Base-by-base conservation (phyloP, 1,140 invertebrate genomes). In the Alviniconcha marisindica region DNA sequence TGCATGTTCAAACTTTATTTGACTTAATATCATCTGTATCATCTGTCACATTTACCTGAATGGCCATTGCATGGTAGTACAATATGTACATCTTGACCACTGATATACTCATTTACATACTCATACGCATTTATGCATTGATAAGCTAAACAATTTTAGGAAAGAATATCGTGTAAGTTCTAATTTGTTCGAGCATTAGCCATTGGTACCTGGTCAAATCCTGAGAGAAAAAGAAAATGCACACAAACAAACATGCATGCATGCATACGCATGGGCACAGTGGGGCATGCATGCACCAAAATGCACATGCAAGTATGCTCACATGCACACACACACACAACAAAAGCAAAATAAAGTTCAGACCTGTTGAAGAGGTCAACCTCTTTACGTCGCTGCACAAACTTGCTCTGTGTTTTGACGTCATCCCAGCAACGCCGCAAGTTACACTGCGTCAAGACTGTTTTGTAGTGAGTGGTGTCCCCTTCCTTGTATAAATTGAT, bases 401-500 rank as follows among this genome's bases (percentile, higher is more conserved):
- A 97, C 87, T 96, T 93, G 36, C 96, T 95, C 88, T 95, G 95
- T 83, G 93, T 82, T 0, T 96, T 84, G 90, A 96, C 97, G 92
- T 99, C 96, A 21, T 95, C 91, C 96, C 97, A 98, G 91, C 97
- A 99, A 74, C 94, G 94, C 81, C 94, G 91, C 12, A 98, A 87
- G 1, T 96, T 97, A 89, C 97, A 98, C 83, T 96, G 93, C 0
- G 94, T 93, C 56, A 99, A 90, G 79, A 90, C 87, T 94, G 98
- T 97, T 85, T 96, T 96, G 88, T 96, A 98, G 89, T 96, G 96
- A 0, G 97, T 98, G 24, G 90, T 85, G 81, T 97, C 95, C 42
- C 96, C 96, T 91, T 97, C 96, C 89, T 95, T 94, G 89, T 97
- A 98, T 79, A 99, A 94, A 93, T 99, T 98, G 48, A 96, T 88